Percentiles rank a stretch among this genome's conserved stretches.
Conservation (phyloP, 2,113 vertebrate genomes). For the Rattus rattus region DNA sequence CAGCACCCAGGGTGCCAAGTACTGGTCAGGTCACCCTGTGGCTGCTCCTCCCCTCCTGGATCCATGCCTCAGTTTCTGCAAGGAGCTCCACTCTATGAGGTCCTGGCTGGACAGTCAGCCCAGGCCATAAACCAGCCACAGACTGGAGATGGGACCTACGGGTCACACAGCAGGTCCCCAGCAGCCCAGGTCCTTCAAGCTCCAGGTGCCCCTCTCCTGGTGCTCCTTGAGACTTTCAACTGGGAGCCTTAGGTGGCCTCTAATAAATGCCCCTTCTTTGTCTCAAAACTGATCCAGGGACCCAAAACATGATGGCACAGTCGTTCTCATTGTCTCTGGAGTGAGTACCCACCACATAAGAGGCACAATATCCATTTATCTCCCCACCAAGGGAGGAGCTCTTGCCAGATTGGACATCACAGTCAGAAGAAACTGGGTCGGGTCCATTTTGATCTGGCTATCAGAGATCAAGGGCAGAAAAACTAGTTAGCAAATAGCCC, state of each 20-base stretch:
- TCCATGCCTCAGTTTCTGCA: not conserved
- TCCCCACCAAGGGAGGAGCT: too few relatives aligned
- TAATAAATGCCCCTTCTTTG: not conserved
- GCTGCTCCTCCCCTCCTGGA: not conserved
- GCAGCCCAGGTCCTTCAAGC: not conserved
- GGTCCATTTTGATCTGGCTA: conserved; percentile 30
- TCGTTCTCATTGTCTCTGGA: not conserved
- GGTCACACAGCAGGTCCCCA: not conserved
- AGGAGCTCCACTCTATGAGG: not conserved
- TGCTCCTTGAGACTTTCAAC: not conserved
- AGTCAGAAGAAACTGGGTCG: not conserved
- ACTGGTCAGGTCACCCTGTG: not conserved
- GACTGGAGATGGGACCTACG: too few relatives aligned
- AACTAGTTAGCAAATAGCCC: not conserved
- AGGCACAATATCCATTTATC: not conserved
- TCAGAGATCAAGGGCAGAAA: not conserved
- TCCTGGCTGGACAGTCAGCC: not conserved
- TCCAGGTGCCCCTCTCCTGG: not conserved
- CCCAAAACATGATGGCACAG: not conserved
- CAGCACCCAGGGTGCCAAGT: not conserved
- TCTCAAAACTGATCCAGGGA: not conserved
- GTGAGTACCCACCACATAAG: not conserved
- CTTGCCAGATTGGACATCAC: not conserved
- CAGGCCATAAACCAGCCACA: not conserved
- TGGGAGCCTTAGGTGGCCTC: not conserved